Base-by-base conservation (phyloP, 2,888 invertebrate genomes). In the Oscheius sp. region DNA sequence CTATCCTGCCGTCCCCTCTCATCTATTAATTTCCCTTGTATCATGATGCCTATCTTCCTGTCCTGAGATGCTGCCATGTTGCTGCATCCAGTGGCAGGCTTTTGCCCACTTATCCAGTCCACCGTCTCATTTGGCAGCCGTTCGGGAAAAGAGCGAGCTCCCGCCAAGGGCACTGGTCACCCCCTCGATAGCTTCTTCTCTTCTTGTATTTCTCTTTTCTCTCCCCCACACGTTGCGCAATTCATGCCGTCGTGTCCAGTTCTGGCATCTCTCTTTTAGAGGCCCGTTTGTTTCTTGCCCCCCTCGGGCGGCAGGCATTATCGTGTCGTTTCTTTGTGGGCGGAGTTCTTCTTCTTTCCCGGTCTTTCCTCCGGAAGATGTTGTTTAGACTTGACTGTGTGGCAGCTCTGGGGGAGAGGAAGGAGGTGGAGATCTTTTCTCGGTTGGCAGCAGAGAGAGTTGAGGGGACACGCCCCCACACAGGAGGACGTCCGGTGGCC, bases 281-380 rank as follows among this genome's bases (percentile, higher is more conserved):
- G 49, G 49, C 66, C 66, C 66, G 66, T 66, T 66, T 66, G 66
- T 66, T 66, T 66, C 66, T 66, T 66, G 46, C 66, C 49, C 52
- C 66, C 61, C 58, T 58, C 58, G n/a, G n/a, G n/a, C 21, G 41
- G 41, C 43, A 35, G n/a, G 66, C 66, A 66, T 66, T 66, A 63
- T 63, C 63, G 52, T 66, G 66, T 52, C 52, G 66, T 66, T 61
- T 66, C 66, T 66, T 66, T 66, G 66, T 66, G 66, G 66, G 66
- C 66, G 66, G 66, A 52, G 66, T 52, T 45, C 61, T 25, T 55
- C 41, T 16, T 59, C 61, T 61, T 25, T 49, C 66, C 27, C 66
- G 66, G 61, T 29, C 61, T 25, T 43, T 52, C 52, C 27, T 66
- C 66, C 66, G 66, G 66, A 66, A 66, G 64, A 64, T 66, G 66